Evolutionary conservation across 1,140 invertebrate genomes (phyloP), one percentile per base, ranked within the genome.

Genomic region (Pectinophora gossypiella): DNA sequence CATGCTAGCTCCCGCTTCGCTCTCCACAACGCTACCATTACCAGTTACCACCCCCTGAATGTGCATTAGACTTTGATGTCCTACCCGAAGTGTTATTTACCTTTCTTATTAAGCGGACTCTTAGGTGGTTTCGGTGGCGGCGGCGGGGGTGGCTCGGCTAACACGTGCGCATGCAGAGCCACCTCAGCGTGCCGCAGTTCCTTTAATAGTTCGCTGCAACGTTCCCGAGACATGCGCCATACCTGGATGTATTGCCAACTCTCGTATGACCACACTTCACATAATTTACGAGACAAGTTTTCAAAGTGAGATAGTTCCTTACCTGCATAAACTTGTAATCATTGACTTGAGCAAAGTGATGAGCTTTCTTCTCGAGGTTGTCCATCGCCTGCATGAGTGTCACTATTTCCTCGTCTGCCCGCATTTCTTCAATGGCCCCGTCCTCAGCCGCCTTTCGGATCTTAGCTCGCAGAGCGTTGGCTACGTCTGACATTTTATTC

Each of bases 401-500:
- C 1, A 89, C 76, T 6, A 94, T 91, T 59, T 94, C 91, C 0
- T 85, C 74, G 0, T 90, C 89, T 0, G 92, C 77, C 51, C 87
- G 90, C 15, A 89, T 76, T 58, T 91, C 90, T 60, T 90, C 90
- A 42, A 76, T 67, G 48, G 70, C 88, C 70, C 61, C 90, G 88
- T 61, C 88, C 82, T 80, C 91, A 72, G 81, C 93, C 75, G 75
- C 90, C 18, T 88, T 72, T 7, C 89, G 86, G 38, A 91, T 90
- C 76, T 93, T 92, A 5, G 85, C 75, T 54, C 92, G 92, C 20
- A 95, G 75, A 22, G 73, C 74, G 59, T 91, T 92, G 6, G 94
- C 89, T 0, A 90, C 72, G 64, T 95, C 94, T 23, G 95, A 92
- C 48, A 96, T 88, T 68, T 94, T 95, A 67, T 95, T 94, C 1